Evolutionary conservation across 1,140 invertebrate genomes (phyloP).

Genomic region (Chelonus insularis): DNA sequence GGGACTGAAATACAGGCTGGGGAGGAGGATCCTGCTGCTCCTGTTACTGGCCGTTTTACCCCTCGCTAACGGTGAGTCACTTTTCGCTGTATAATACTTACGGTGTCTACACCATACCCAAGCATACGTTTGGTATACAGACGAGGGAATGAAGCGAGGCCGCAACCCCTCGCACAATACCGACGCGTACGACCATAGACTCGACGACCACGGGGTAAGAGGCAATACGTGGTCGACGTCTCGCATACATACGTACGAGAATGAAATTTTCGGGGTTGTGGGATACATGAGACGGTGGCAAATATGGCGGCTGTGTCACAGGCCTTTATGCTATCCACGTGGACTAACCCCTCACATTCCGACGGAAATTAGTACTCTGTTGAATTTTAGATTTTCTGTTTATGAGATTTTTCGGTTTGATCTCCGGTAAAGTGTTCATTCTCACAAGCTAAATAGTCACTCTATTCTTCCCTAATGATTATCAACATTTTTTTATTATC

Average conservation of each 20-base stretch:
- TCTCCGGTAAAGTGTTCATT: neutral
- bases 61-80: conserved; percentile 55
- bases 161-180: conserved; percentile 17
- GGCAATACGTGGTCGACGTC: conserved; percentile 13
- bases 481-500: too few relatives aligned
- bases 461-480: too few relatives aligned
- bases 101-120: conserved; percentile 8
- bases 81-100: conserved; percentile 36
- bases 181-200: conserved; percentile 22
- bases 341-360: neutral
- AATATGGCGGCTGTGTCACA: conserved; percentile 2
- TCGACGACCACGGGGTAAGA: conserved; percentile 10
- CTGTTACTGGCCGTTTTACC: conserved; percentile 44
- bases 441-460: too few relatives aligned
- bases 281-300: conserved; percentile 1
- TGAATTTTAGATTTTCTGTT: neutral
- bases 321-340: conserved; percentile 10
- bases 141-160: conserved; percentile 15
- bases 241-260: conserved; percentile 24
- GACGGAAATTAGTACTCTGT: conserved; percentile 1
- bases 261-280: conserved; percentile 36
- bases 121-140: conserved; percentile 2
- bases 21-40: conserved; percentile 43
- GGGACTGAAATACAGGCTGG: conserved; percentile 46
- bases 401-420: neutral